phyloP scores from a whole-genome alignment of 2,888 invertebrate genomes.

The Latheticus oryzae region DNA sequence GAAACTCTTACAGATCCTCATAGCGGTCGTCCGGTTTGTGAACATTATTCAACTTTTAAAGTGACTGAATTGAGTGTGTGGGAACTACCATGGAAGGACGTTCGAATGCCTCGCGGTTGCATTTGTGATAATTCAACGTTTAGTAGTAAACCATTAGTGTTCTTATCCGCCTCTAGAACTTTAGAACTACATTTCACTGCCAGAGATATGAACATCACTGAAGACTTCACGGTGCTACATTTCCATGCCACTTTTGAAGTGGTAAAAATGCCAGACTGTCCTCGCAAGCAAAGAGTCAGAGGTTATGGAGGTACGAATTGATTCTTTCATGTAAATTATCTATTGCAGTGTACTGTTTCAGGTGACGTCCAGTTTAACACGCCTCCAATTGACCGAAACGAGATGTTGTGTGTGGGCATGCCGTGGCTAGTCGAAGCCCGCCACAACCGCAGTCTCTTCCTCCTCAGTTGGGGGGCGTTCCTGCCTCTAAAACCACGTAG shows the following conservation, averaged over 20 bases:
- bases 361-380: constrained; percentile 75
- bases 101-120: constrained; percentile 78
- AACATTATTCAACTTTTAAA: constrained; percentile 61
- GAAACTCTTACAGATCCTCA: constrained; percentile 78
- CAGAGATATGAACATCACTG: constrained; percentile 78
- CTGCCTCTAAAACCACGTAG: constrained; percentile 73
- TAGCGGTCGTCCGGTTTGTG: constrained; percentile 75
- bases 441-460: constrained; percentile 82
- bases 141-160: constrained; percentile 72
- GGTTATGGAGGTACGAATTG: constrained; percentile 60
- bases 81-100: constrained; percentile 80
- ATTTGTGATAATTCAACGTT: constrained; percentile 80
- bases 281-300: constrained; percentile 72
- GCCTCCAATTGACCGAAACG: constrained; percentile 72
- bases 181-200: constrained; percentile 83
- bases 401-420: constrained; percentile 77
- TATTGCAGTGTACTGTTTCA: too few species aligned
- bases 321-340: neutral
- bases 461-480: constrained; percentile 86
- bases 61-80: constrained; percentile 71
- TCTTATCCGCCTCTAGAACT: constrained; percentile 75
- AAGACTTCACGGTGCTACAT: constrained; percentile 85
- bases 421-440: constrained; percentile 86
- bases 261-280: constrained; percentile 74
- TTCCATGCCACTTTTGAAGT: constrained; percentile 81